phyloP scores from a whole-genome alignment of 1,140 invertebrate species.

The Acromyrmex heyeri region DNA sequence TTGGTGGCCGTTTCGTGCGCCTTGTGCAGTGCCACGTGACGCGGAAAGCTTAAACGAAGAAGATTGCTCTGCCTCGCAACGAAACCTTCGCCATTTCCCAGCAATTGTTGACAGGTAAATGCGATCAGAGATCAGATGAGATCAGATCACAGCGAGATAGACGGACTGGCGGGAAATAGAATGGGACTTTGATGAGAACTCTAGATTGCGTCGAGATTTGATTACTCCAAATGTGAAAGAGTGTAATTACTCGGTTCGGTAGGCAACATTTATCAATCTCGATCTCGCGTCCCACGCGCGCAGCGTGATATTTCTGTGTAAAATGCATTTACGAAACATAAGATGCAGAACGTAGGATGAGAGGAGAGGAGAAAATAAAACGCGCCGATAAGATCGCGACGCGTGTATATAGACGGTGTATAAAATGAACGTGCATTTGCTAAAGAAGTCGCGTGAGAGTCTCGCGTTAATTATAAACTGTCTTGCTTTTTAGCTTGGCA shows the following conservation, averaged over 20 bases:
- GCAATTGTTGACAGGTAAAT: slow-evolving; percentile 64
- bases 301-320: not conserved
- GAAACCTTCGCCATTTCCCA: slow-evolving; percentile 56
- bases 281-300: not conserved
- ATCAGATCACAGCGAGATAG: slow-evolving; percentile 1
- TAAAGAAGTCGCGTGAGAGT: slow-evolving; percentile 64
- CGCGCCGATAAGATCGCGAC: slow-evolving; percentile 43
- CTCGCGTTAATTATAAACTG: slow-evolving; percentile 64
- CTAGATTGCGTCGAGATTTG: slow-evolving; percentile 37
- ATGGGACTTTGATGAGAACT: slow-evolving; percentile 45
- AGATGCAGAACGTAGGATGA: not conserved
- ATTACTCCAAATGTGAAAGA: not conserved
- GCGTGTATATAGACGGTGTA: slow-evolving; percentile 40
- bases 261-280: not conserved
- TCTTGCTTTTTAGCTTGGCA: slow-evolving; percentile 61
- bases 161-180: slow-evolving; percentile 32
- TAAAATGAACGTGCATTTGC: slow-evolving; percentile 61
- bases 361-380: slow-evolving; percentile 58
- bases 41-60: slow-evolving; percentile 14
- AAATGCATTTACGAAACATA: slow-evolving; percentile 7
- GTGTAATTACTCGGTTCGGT: slow-evolving; percentile 13
- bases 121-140: slow-evolving; percentile 19
- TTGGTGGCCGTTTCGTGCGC: slow-evolving; percentile 68
- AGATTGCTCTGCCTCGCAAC: not conserved
- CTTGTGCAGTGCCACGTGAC: slow-evolving; percentile 75